These are phyloP conservation scores for Lepus europaeus DNA, from an alignment of 2,113 vertebrate species.

Conservation along the genomic window DNA sequence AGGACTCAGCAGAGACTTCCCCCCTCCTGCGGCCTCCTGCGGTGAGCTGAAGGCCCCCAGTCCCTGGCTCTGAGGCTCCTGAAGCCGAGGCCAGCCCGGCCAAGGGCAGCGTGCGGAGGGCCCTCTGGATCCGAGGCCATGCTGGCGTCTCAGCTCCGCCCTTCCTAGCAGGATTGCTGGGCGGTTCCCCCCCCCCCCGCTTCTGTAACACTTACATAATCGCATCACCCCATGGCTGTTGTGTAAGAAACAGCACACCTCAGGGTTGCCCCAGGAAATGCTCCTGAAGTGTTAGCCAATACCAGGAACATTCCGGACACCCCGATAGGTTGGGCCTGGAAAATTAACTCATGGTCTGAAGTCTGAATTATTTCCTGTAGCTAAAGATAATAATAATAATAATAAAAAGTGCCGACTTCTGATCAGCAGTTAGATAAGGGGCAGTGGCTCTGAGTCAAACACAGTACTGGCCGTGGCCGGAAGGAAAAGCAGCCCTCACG, in stretches of 20 bases:
- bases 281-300: not conserved
- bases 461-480: not conserved
- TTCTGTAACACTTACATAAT: not conserved
- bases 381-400: not conserved
- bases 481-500: not conserved
- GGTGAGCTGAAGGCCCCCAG: not conserved
- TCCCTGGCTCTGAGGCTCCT: not conserved
- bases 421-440: not conserved
- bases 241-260: not conserved
- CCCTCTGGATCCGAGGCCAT: not conserved
- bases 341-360: not conserved
- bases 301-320: not conserved
- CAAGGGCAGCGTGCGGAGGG: not conserved
- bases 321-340: not conserved
- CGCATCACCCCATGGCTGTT: not conserved
- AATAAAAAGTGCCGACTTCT: not conserved
- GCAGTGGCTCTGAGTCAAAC: not conserved
- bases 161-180: not conserved
- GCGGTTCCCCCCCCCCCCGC: constrained; percentile 4
- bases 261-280: not conserved
- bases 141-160: not conserved
- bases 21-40: not conserved
- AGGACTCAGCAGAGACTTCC: not conserved
- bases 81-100: not conserved
- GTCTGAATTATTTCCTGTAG: constrained; percentile 4